Conservation (phyloP, 2,888 invertebrate species). For the Rambutsinella grinnellia region DNA sequence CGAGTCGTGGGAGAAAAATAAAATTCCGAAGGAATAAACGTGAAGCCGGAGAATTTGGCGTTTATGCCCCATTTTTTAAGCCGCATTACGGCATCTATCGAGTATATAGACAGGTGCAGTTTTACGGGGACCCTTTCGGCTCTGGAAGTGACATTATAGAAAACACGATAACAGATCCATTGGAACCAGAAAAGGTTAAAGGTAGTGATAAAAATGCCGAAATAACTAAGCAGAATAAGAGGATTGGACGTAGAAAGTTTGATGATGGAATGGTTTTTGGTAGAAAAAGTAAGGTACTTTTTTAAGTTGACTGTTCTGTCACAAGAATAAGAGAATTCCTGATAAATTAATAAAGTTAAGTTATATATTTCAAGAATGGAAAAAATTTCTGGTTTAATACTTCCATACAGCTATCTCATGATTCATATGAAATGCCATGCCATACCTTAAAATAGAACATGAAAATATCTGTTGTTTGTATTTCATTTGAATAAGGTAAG, state of each 20-base stretch:
- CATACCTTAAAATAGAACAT: too few relatives aligned
- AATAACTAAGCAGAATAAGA: too few relatives aligned
- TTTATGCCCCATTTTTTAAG: constrained; percentile 64
- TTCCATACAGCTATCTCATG: too few relatives aligned
- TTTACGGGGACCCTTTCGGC: constrained; percentile 29
- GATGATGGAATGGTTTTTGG: constrained; percentile 14
- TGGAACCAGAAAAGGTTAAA: background rate
- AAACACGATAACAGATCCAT: constrained; percentile 4
- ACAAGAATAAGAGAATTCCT: too few relatives aligned
- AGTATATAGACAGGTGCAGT: constrained; percentile 61
- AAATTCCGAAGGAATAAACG: constrained; percentile 15
- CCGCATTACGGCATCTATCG: constrained; percentile 58
- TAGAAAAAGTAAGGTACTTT: constrained; percentile 21
- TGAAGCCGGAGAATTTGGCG: constrained; percentile 27
- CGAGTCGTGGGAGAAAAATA: background rate
- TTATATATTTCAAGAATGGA: too few relatives aligned
- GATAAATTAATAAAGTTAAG: too few relatives aligned
- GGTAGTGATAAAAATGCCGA: background rate
- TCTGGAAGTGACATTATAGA: constrained; percentile 8
- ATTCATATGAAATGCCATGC: too few relatives aligned
- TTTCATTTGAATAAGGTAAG: too few relatives aligned
- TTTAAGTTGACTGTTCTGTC: too few relatives aligned
- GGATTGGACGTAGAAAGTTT: constrained; percentile 8
- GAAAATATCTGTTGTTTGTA: too few relatives aligned
- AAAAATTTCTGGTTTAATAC: too few relatives aligned